Evolutionary conservation across 1,140 invertebrate genomes (phyloP).

Genomic region (Arctopsyche grandis): DNA sequence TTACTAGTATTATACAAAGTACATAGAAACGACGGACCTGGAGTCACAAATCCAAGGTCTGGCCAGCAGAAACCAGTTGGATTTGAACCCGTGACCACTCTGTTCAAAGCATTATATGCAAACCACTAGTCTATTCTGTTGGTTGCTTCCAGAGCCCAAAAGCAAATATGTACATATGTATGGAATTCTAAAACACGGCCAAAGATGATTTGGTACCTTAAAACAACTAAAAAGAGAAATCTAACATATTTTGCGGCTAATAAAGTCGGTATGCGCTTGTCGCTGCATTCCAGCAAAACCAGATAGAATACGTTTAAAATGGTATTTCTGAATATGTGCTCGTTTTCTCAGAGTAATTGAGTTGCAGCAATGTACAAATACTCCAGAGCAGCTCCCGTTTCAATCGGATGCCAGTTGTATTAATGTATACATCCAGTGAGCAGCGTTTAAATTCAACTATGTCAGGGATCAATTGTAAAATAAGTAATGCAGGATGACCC

Average conservation of each 20-base stretch:
- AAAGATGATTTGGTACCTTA: neutral
- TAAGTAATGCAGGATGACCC: slow-evolving; percentile 18
- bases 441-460: too few relatives aligned
- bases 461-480: neutral
- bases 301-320: neutral
- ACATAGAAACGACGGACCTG: too few relatives aligned
- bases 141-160: too few relatives aligned
- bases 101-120: too few relatives aligned
- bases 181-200: too few relatives aligned
- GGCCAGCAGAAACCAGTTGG: too few relatives aligned
- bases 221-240: neutral
- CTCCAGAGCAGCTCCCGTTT: neutral
- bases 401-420: neutral
- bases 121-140: too few relatives aligned
- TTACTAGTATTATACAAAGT: too few relatives aligned
- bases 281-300: neutral
- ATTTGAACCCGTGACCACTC: too few relatives aligned
- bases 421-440: neutral
- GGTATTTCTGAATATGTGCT: neutral
- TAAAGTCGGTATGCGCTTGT: neutral
- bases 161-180: too few relatives aligned
- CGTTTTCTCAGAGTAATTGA: neutral
- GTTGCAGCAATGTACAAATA: neutral
- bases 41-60: too few relatives aligned
- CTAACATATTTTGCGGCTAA: neutral